phyloP scores from a whole-genome alignment of 1,140 invertebrate genomes.

The Bombus consobrinus region DNA sequence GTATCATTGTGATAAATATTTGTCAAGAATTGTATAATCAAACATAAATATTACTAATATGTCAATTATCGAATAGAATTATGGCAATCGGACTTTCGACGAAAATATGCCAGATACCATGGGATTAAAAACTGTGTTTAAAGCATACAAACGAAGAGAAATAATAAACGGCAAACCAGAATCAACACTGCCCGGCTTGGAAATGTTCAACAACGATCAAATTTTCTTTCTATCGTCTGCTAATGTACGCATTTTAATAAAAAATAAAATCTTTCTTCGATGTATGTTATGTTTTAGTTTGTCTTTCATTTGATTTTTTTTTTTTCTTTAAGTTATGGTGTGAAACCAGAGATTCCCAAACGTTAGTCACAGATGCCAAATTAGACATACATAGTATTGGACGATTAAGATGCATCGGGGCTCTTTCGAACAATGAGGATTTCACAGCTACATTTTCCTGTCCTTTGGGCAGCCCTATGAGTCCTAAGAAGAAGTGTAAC shows the following conservation, averaged over 20 bases:
- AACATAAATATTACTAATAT: not conserved
- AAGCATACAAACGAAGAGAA: slow-evolving; percentile 8
- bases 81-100: slow-evolving; percentile 8
- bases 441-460: not conserved
- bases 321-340: slow-evolving; percentile 9
- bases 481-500: not conserved
- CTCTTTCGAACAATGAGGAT: not conserved
- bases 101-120: slow-evolving; percentile 20
- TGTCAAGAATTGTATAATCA: no score
- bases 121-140: slow-evolving; percentile 1
- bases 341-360: not conserved
- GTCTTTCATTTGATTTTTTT: not conserved
- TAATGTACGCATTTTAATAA: not conserved
- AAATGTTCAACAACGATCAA: not conserved
- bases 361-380: not conserved
- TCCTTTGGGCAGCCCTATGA: not conserved
- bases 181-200: not conserved
- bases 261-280: not conserved
- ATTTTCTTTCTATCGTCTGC: slow-evolving; percentile 8
- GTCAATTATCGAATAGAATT: not conserved
- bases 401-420: not conserved
- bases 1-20: not conserved
- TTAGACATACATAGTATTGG: not conserved
- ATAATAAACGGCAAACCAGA: not conserved
- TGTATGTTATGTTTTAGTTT: no score